Conservation (phyloP, 2,113 vertebrate species). For the Nyctereutes procyonoides region DNA sequence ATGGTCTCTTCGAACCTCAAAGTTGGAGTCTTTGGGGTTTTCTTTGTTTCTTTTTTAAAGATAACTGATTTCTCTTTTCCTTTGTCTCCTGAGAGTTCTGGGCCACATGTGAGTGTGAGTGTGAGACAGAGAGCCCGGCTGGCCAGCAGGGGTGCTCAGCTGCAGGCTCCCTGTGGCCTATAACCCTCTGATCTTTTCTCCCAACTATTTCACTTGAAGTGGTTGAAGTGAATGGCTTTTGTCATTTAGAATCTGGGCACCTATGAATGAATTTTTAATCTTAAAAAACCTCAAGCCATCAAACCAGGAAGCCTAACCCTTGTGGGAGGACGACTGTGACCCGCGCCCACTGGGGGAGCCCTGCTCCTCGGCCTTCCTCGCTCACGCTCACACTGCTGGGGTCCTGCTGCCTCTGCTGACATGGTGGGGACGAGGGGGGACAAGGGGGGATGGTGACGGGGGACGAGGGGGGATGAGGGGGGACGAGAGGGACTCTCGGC, state of each 20-base stretch:
- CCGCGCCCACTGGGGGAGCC: no score
- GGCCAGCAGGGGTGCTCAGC: no score
- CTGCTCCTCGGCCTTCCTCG: no score
- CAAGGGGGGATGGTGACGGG: no score
- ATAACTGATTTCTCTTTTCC: background rate
- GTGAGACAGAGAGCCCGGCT: no score
- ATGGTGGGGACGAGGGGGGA: no score
- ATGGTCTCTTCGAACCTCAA: background rate
- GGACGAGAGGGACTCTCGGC: background rate
- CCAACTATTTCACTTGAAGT: slow-evolving; percentile 28
- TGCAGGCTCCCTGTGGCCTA: background rate
- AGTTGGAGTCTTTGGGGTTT: background rate
- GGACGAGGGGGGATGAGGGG: no score
- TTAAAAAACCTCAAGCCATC: background rate
- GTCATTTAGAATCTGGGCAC: slow-evolving; percentile 50
- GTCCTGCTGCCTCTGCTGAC: no score
- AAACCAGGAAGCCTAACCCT: slow-evolving; percentile 12
- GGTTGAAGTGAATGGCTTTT: slow-evolving; percentile 37
- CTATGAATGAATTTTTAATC: slow-evolving; percentile 22
- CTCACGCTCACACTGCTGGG: no score
- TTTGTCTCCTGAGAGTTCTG: background rate
- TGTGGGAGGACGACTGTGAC: slow-evolving; percentile 23
- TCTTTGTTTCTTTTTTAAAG: background rate
- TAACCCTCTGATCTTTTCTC: slow-evolving; percentile 43
- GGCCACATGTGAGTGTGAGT: background rate